These are phyloP conservation scores for Branchipolynoe longqiensis DNA, from an alignment of 2,888 invertebrate genomes.

Conservation along the genomic window DNA sequence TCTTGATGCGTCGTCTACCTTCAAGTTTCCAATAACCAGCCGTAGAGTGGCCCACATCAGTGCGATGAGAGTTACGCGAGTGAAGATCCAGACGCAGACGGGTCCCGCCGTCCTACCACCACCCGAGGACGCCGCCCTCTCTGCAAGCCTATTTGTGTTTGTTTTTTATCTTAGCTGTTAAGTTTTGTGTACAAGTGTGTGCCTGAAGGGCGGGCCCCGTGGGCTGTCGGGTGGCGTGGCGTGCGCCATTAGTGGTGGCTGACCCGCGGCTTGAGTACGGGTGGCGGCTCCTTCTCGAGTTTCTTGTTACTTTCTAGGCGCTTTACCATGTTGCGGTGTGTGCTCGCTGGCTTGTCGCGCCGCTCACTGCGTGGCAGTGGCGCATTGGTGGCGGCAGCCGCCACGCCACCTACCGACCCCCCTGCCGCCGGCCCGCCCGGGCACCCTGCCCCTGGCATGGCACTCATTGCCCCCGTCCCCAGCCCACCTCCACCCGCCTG, in stretches of 20 bases:
- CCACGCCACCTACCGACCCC: background rate
- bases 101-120: background rate
- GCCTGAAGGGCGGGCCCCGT: background rate
- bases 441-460: constrained; percentile 62
- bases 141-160: constrained; percentile 40
- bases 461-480: constrained; percentile 65
- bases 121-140: background rate
- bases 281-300: constrained; percentile 77
- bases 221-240: background rate
- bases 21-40: constrained; percentile 49
- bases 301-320: constrained; percentile 76
- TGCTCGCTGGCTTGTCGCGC: constrained; percentile 62
- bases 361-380: constrained; percentile 70
- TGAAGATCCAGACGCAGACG: too few relatives aligned
- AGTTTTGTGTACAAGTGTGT: background rate
- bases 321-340: constrained; percentile 76
- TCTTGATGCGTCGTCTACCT: constrained; percentile 25
- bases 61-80: too few relatives aligned
- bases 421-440: constrained; percentile 53
- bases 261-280: constrained; percentile 60
- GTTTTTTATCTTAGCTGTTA: constrained; percentile 17
- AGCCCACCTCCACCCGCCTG: constrained; percentile 67
- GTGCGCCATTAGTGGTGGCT: constrained; percentile 68
- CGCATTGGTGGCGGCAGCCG: constrained; percentile 68
- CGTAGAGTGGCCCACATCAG: too few relatives aligned